phyloP scores from a whole-genome alignment of 2,797 vertebrate species.

The Micromesistius poutassou region DNA sequence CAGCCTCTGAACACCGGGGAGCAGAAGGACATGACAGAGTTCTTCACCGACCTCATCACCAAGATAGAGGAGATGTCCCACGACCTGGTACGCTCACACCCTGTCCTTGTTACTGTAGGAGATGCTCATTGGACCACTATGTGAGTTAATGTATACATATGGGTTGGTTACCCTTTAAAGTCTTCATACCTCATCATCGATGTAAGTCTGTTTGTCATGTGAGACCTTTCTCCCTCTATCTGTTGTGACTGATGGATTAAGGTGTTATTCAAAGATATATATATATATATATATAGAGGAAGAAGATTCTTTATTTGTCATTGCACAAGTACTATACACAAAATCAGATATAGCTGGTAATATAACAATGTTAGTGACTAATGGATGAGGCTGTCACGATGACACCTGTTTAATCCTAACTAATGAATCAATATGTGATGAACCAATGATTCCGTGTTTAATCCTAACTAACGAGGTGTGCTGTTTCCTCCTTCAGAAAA shows the following conservation, averaged over 20 bases:
- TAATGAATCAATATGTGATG: not conserved
- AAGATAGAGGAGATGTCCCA: conserved; percentile 99
- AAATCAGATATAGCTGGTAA: no score
- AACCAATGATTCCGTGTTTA: not conserved
- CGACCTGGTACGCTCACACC: conserved; percentile 80
- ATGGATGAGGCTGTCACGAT: not conserved
- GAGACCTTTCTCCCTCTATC: not conserved
- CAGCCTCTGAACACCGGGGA: conserved; percentile 97
- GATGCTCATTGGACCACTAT: not conserved
- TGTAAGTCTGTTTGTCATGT: not conserved
- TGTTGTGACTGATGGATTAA: no score
- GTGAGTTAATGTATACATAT: not conserved
- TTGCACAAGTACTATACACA: no score
- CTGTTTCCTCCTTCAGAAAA: conserved; percentile 78
- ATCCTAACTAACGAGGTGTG: not conserved
- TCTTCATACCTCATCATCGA: not conserved
- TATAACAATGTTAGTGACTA: not conserved
- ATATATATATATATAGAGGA: no score
- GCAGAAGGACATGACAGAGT: conserved; percentile 99
- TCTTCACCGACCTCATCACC: conserved; percentile 98
- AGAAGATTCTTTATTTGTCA: no score
- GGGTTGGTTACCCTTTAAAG: not conserved
- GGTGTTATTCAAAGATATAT: no score
- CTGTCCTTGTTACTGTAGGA: not conserved
- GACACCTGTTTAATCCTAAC: not conserved